Conservation (phyloP, 2,113 vertebrate species). For the Colossoma macropomum region DNA sequence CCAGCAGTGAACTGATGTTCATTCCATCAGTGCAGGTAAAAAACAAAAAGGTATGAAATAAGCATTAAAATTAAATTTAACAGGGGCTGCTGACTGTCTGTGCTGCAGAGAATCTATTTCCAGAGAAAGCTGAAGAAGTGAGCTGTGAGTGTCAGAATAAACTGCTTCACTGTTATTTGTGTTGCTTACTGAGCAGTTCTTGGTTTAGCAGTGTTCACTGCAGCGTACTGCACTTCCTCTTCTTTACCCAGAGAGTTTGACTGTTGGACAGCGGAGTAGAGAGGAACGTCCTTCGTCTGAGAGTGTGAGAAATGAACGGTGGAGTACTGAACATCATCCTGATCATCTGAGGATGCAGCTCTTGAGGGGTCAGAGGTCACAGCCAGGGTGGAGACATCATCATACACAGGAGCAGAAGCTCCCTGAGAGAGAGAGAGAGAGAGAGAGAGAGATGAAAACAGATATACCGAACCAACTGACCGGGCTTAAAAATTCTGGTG, state of each 20-base stretch:
- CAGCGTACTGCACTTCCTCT: conserved; percentile 8
- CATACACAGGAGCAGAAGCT: conserved; percentile 5
- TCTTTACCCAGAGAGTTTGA: background rate
- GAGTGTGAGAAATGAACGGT: conserved; percentile 11
- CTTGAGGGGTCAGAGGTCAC: conserved; percentile 13
- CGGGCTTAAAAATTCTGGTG: background rate
- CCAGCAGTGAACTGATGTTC: too few relatives aligned
- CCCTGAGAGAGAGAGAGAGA: conserved; percentile 1
- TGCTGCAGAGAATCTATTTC: too few relatives aligned
- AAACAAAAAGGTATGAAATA: too few relatives aligned
- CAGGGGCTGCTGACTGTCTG: too few relatives aligned
- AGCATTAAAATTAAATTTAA: too few relatives aligned
- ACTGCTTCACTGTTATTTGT: too few relatives aligned
- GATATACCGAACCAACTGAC: too few relatives aligned
- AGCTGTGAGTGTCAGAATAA: too few relatives aligned
- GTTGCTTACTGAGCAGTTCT: background rate
- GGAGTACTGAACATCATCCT: conserved; percentile 33
- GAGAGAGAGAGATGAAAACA: too few relatives aligned
- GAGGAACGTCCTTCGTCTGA: background rate
- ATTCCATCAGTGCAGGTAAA: too few relatives aligned
- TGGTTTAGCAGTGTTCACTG: background rate
- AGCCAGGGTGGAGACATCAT: conserved; percentile 1
- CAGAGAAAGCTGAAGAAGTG: too few relatives aligned
- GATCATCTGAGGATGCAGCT: background rate
- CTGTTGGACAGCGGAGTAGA: conserved; percentile 9